A percentile compares a stretch with the other conserved stretches of the same genome.
These are phyloP conservation scores for Protodeltote pygarga DNA, from an alignment of 2,888 invertebrate species.

Conservation along the genomic window DNA sequence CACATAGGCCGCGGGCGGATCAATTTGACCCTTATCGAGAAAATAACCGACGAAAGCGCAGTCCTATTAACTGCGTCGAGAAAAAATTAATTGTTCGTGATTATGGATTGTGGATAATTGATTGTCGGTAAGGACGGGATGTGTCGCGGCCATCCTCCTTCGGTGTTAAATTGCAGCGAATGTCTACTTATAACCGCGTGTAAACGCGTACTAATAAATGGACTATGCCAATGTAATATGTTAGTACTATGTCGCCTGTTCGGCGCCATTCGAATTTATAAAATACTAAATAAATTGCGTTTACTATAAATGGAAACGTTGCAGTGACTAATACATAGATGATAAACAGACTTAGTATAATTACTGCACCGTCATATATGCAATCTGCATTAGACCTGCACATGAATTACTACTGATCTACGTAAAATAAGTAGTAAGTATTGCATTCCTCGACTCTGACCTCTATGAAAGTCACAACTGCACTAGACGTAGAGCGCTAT, in stretches of 20 bases:
- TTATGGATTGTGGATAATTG: slow-evolving; percentile 81
- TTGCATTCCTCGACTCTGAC: neutral
- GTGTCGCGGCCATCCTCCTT: slow-evolving; percentile 61
- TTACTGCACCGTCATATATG: slow-evolving; percentile 41
- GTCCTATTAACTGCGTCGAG: slow-evolving; percentile 72
- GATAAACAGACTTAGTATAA: slow-evolving; percentile 48
- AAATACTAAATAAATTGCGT: slow-evolving; percentile 56
- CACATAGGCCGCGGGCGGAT: slow-evolving; percentile 77
- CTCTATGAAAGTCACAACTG: slow-evolving; percentile 5
- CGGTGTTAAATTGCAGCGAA: slow-evolving; percentile 57
- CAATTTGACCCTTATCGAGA: slow-evolving; percentile 83
- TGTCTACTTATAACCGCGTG: slow-evolving; percentile 27
- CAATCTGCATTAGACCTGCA: too few relatives aligned
- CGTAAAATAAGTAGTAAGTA: neutral
- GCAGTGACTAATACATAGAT: slow-evolving; percentile 51
- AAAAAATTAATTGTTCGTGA: slow-evolving; percentile 82
- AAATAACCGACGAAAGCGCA: slow-evolving; percentile 80
- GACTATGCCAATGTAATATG: slow-evolving; percentile 55
- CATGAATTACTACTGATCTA: neutral
- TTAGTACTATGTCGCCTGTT: slow-evolving; percentile 48
- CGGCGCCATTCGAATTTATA: slow-evolving; percentile 55
- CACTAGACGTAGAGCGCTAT: neutral
- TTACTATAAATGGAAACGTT: slow-evolving; percentile 52
- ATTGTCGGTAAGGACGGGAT: slow-evolving; percentile 69
- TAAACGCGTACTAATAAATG: slow-evolving; percentile 53